Base-by-base conservation (phyloP, 2,888 invertebrate genomes). In the Erannis defoliaria region DNA sequence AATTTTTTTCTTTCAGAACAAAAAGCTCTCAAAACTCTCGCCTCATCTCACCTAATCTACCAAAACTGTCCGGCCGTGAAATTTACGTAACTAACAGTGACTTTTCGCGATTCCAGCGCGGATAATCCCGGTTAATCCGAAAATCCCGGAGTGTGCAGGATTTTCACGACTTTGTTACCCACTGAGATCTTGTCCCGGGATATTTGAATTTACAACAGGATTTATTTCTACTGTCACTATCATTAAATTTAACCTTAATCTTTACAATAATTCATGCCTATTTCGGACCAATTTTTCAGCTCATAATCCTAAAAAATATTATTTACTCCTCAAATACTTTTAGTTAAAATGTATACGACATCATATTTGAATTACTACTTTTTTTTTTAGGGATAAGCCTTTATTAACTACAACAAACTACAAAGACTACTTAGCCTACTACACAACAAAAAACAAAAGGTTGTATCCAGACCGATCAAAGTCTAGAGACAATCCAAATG, bases 101-200 rank as follows among this genome's bases (percentile, higher is more conserved):
- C 61, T 82, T 76, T 72, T 62, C 77, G 58, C 60, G 65, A 67
- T 67, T 55, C 57, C 46, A 64, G 55, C 57, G 54, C 38, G 59
- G 69, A 67, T 70, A 62, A 66, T 64, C 67, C 71, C 68, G 78
- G 75, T 76, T 75, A 80, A 70, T 40, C 51, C 14, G 40, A n/a
- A 40, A 51, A 51, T 70, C 73, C 72, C 76, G 74, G 78, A 80
- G 77, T 76, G 75, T 75, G 75, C 68, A 64, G 75, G 77, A 73
- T 78, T 76, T 75, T 72, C 73, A 64, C 76, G 72, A 75, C 77
- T 76, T 76, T 78, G 74, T 75, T 71, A 71, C 69, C 67, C 70
- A 56, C 72, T 69, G 73, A 74, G 72, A 76, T 73, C 74, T 76
- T 72, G 73, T 70, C 72, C 72, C 64, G 68, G 65, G 53, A 53